Evolutionary conservation across 2,113 vertebrate genomes (phyloP).

Genomic region (Xerus inauris): DNA sequence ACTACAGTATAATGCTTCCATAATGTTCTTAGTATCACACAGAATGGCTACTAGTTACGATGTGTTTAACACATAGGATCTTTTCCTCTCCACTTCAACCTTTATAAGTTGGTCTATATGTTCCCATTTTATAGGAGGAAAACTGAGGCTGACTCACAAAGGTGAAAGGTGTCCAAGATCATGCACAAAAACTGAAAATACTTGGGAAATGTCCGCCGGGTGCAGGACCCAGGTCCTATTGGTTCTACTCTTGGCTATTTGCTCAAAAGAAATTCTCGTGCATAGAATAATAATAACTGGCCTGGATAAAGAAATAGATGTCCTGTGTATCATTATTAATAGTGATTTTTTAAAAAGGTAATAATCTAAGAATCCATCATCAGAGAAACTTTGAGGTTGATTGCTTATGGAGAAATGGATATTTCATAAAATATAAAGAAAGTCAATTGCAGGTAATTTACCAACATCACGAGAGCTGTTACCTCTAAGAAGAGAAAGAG

Average conservation of each 20-base stretch:
- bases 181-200: not conserved
- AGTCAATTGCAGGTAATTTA: not conserved
- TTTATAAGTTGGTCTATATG: not conserved
- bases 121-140: not conserved
- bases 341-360: not conserved
- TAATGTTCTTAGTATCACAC: not conserved
- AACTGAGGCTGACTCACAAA: not conserved
- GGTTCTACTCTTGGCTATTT: not conserved
- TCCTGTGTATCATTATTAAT: not conserved
- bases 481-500: not conserved
- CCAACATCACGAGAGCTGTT: not conserved
- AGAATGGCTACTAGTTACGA: not conserved
- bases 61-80: not conserved
- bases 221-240: rapidly evolving
- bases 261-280: not conserved
- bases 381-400: not conserved
- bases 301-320: not conserved
- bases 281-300: not conserved
- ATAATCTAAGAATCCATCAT: not conserved
- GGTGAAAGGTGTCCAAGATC: not conserved
- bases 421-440: not conserved
- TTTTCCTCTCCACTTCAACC: not conserved
- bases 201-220: not conserved
- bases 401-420: not conserved
- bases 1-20: not conserved